Conservation (phyloP, 2,797 vertebrate species). For the Pyrocephalus nanus region DNA sequence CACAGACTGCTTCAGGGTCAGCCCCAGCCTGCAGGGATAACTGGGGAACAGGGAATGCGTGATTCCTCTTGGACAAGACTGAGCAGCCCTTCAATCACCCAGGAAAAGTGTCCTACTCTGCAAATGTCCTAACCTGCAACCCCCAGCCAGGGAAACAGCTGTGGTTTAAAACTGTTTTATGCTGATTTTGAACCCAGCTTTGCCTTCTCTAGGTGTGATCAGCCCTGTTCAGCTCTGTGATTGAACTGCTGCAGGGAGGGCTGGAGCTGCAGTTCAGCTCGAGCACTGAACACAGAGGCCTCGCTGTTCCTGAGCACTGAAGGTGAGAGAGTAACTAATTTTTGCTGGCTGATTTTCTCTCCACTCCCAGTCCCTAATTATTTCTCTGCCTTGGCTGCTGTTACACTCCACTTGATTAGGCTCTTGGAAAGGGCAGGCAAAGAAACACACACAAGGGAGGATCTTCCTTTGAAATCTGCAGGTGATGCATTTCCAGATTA, state of each 20-base stretch:
- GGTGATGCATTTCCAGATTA: background rate
- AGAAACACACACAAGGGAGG: background rate
- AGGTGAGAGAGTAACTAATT: background rate
- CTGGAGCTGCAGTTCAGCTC: background rate
- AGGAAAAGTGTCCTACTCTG: background rate
- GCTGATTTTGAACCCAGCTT: background rate
- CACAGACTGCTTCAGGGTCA: background rate
- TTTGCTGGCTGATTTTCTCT: background rate
- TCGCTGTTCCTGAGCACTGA: background rate
- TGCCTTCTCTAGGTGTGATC: background rate
- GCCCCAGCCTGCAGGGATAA: background rate
- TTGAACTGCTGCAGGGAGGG: background rate
- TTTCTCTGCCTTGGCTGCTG: background rate
- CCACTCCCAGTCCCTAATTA: background rate
- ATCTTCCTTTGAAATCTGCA: background rate
- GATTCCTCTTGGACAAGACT: fast-evolving
- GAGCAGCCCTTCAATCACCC: background rate
- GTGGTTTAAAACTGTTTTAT: background rate
- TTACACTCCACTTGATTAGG: background rate
- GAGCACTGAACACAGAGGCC: background rate
- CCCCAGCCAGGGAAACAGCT: background rate
- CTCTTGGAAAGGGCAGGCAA: background rate
- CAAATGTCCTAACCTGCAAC: background rate
- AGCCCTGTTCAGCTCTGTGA: background rate
- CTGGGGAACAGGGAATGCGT: background rate